These are phyloP conservation scores for Drosophila borborema DNA, from an alignment of 2,888 invertebrate species.

Conservation along the genomic window DNA sequence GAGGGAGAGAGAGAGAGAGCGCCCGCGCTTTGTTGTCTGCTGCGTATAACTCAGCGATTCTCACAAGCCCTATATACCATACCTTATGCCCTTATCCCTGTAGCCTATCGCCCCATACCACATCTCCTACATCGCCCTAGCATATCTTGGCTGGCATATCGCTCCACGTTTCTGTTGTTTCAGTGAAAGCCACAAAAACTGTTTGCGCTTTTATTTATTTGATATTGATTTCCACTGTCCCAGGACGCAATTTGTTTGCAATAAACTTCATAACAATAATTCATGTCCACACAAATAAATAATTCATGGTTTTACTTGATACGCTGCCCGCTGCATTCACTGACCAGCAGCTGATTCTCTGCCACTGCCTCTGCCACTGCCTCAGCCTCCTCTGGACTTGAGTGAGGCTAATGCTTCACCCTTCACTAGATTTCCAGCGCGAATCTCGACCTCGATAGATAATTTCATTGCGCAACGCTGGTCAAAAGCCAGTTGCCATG, in stretches of 20 bases:
- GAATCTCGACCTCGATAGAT: conserved; percentile 42
- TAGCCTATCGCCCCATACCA: neutral
- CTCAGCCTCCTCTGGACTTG: conserved; percentile 5
- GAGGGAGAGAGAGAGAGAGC: neutral
- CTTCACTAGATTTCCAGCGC: conserved; percentile 29
- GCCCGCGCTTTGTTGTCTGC: conserved; percentile 59
- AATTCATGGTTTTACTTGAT: conserved; percentile 74
- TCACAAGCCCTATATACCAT: conserved; percentile 29
- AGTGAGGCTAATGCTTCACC: conserved; percentile 46
- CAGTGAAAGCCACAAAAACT: conserved; percentile 77
- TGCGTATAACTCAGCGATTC: conserved; percentile 62
- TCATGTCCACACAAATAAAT: conserved; percentile 82
- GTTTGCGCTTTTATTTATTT: conserved; percentile 81
- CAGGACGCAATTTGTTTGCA: conserved; percentile 82
- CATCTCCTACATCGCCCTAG: too few relatives aligned
- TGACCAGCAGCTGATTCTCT: conserved; percentile 27
- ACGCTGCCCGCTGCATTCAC: conserved; percentile 33
- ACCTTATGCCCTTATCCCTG: conserved; percentile 7
- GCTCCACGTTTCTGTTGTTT: conserved; percentile 60
- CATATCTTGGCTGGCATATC: conserved; percentile 66
- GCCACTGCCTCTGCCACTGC: neutral
- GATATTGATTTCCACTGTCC: conserved; percentile 81
- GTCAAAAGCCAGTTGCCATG: neutral
- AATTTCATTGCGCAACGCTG: conserved; percentile 51
- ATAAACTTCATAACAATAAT: conserved; percentile 83